A percentile compares a stretch with the other conserved stretches of the same genome.
These are phyloP conservation scores for Thaumetopoea pityocampa DNA, from an alignment of 1,140 invertebrate genomes.

Conservation along the genomic window DNA sequence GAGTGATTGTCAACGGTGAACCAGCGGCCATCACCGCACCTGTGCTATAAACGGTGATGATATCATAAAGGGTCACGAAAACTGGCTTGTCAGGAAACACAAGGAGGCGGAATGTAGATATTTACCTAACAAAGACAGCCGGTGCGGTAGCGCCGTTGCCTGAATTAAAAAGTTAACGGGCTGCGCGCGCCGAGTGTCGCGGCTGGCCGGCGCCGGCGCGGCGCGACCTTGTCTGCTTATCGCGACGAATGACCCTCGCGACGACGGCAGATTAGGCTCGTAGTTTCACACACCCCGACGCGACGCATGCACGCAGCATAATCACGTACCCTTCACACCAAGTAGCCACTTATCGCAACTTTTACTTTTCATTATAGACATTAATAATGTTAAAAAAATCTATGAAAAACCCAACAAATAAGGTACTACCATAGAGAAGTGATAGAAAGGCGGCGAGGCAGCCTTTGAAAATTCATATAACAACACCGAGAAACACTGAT, in stretches of 20 bases:
- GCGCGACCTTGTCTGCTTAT: conserved; percentile 70
- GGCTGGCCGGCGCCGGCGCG: conserved; percentile 64
- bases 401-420: too few species aligned
- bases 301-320: conserved; percentile 6
- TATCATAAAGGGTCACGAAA: conserved; percentile 12
- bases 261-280: conserved; percentile 46
- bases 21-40: too few species aligned
- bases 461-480: conserved; percentile 30
- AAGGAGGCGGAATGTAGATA: conserved; percentile 7
- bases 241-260: conserved; percentile 59
- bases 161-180: conserved; percentile 67
- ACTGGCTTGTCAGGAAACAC: conserved; percentile 10
- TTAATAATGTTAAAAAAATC: too few species aligned
- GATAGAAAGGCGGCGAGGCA: conserved; percentile 14
- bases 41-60: conserved; percentile 8
- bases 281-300: conserved; percentile 31
- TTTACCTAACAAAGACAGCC: conserved; percentile 30
- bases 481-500: conserved; percentile 20
- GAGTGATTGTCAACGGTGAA: conserved; percentile 9
- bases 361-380: too few species aligned
- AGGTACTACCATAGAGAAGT: too few species aligned
- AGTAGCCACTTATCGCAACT: too few species aligned
- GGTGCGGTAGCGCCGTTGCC: conserved; percentile 35
- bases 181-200: conserved; percentile 62
- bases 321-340: too few species aligned